Percentiles rank a stretch among this genome's conserved stretches.
Conservation (phyloP, 2,888 invertebrate species). For the Mimumesa dahlbomi region DNA sequence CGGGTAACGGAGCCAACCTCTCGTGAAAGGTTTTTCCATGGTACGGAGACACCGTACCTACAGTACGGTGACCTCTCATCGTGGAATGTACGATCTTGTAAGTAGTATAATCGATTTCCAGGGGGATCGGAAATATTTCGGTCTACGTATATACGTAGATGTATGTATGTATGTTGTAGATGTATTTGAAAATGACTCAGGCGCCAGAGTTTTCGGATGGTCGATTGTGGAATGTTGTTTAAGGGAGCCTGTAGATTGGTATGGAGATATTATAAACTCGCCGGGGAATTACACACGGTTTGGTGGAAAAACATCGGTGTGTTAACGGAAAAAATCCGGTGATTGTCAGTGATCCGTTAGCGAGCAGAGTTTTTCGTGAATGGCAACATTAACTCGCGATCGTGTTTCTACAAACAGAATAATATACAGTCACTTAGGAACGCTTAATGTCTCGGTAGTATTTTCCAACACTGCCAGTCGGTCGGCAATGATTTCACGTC, state of each 20-base stretch:
- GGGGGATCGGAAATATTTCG: too few relatives aligned
- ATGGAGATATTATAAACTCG: neutral
- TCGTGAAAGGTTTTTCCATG: neutral
- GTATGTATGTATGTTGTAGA: neutral
- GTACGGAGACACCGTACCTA: too few relatives aligned
- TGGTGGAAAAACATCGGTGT: slow-evolving; percentile 50
- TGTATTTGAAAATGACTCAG: neutral
- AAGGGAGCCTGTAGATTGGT: too few relatives aligned
- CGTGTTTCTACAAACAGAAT: slow-evolving; percentile 58
- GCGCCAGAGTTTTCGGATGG: too few relatives aligned
- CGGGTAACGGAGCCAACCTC: neutral
- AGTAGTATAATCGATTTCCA: too few relatives aligned
- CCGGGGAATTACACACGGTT: slow-evolving; percentile 20
- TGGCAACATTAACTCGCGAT: slow-evolving; percentile 31
- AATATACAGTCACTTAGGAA: slow-evolving; percentile 60
- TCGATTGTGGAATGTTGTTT: too few relatives aligned
- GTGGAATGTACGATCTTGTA: too few relatives aligned
- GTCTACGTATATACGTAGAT: too few relatives aligned
- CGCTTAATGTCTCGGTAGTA: slow-evolving; percentile 52
- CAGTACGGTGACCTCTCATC: too few relatives aligned
- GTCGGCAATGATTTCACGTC: slow-evolving; percentile 27
- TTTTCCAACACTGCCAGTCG: slow-evolving; percentile 43
- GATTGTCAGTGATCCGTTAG: slow-evolving; percentile 30
- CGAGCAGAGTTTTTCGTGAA: slow-evolving; percentile 47
- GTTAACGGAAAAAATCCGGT: slow-evolving; percentile 39